phyloP scores from a whole-genome alignment of 2,113 vertebrate species.

The Hyperopisus bebe region DNA sequence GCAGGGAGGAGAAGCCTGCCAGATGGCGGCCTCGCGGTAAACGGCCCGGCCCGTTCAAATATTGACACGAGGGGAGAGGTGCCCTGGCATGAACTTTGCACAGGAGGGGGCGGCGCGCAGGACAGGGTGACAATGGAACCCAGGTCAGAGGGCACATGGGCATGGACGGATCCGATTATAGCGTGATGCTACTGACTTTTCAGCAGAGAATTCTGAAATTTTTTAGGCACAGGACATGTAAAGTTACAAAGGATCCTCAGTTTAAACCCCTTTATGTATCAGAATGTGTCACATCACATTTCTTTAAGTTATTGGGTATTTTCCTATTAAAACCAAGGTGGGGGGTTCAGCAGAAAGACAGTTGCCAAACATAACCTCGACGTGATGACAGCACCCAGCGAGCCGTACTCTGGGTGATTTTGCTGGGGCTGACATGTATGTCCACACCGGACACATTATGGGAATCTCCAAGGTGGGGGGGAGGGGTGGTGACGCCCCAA shows the following conservation, averaged over 20 bases:
- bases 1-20: conserved; percentile 6
- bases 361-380: background rate
- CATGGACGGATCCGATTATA: background rate
- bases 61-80: conserved; percentile 30
- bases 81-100: conserved; percentile 24
- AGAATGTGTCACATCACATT: background rate
- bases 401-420: background rate
- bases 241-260: background rate
- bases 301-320: background rate
- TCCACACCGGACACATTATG: background rate
- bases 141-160: background rate
- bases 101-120: background rate
- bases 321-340: background rate
- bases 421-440: background rate
- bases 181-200: background rate
- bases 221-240: background rate
- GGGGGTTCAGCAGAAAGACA: background rate
- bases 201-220: background rate
- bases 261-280: background rate
- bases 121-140: background rate
- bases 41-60: conserved; percentile 25
- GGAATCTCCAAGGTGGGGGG: conserved; percentile 41
- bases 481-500: conserved; percentile 18
- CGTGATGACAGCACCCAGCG: background rate
- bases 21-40: conserved; percentile 10